A percentile compares a stretch with the other conserved stretches of the same genome.
These are phyloP conservation scores for Ellobium chinense DNA, from an alignment of 2,888 invertebrate species.

Conservation along the genomic window DNA sequence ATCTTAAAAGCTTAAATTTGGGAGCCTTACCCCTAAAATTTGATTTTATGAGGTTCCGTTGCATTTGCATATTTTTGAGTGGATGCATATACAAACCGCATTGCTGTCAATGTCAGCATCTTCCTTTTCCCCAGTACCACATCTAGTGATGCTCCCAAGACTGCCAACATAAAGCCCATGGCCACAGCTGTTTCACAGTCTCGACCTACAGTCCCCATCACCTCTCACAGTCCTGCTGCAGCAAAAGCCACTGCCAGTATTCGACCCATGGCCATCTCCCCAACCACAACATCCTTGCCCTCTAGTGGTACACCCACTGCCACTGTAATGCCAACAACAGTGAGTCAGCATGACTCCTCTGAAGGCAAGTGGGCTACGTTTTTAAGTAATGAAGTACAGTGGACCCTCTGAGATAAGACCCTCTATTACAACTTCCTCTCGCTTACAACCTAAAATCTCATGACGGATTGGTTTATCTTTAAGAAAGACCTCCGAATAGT, in stretches of 20 bases:
- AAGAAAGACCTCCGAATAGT: too few species aligned
- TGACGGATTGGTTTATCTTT: too few species aligned
- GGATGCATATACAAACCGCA: too few species aligned
- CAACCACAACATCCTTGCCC: conserved; percentile 56
- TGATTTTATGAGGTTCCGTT: too few species aligned
- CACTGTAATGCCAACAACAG: conserved; percentile 77
- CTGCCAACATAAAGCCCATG: conserved; percentile 97
- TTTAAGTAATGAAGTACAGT: too few species aligned
- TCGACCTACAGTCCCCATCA: conserved; percentile 60
- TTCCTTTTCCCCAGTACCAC: conserved; percentile 52
- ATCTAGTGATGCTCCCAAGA: conserved; percentile 83
- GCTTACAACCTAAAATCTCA: too few species aligned
- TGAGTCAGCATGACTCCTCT: conserved; percentile 63
- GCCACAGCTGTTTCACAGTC: conserved; percentile 83
- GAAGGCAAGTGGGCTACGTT: too few species aligned
- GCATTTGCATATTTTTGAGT: too few species aligned
- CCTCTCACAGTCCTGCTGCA: conserved; percentile 66
- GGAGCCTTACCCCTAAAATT: too few species aligned
- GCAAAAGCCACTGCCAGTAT: conserved; percentile 94
- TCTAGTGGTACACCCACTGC: conserved; percentile 72
- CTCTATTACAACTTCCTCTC: too few species aligned
- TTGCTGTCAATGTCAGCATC: neutral
- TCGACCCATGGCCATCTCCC: conserved; percentile 90
- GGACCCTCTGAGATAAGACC: too few species aligned
- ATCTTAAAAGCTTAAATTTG: too few species aligned